phyloP scores from a whole-genome alignment of 1,140 invertebrate species.

The Cotesia glomerata region DNA sequence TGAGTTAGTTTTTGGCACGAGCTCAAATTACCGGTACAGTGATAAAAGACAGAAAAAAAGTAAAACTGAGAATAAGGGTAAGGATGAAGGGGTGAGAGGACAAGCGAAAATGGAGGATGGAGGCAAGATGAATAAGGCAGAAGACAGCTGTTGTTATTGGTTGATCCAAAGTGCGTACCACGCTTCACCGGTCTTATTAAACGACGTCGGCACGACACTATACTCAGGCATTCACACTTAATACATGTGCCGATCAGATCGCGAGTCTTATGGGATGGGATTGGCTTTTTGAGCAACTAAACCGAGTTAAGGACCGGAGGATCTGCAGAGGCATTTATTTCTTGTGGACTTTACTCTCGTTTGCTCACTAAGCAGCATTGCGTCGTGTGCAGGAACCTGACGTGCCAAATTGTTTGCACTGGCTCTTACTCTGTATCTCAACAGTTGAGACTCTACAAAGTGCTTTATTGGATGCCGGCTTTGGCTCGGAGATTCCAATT shows the following conservation, averaged over 20 bases:
- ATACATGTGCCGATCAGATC: neutral
- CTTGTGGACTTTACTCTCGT: neutral
- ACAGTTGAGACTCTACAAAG: neutral
- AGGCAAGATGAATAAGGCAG: neutral
- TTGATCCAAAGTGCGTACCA: conserved; percentile 37
- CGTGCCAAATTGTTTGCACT: conserved; percentile 11
- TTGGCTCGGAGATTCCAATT: conserved; percentile 20
- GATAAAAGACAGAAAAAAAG: neutral
- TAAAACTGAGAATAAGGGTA: no score
- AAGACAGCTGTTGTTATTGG: conserved; percentile 41
- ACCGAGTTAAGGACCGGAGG: conserved; percentile 15
- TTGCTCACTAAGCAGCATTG: neutral
- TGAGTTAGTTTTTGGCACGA: conserved; percentile 44
- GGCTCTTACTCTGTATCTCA: neutral
- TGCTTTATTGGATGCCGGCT: neutral
- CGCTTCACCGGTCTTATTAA: conserved; percentile 46
- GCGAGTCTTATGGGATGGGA: neutral
- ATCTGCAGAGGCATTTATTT: neutral
- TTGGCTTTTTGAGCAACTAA: conserved; percentile 4
- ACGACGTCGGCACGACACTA: conserved; percentile 17
- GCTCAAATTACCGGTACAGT: conserved; percentile 41
- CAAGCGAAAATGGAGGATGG: conserved; percentile 3
- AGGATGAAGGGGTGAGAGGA: conserved; percentile 20
- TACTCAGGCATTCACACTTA: neutral
- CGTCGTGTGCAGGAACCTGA: conserved; percentile 9